These are phyloP conservation scores for Trypoxylus dichotomus DNA, from an alignment of 1,140 invertebrate genomes.

Conservation along the genomic window DNA sequence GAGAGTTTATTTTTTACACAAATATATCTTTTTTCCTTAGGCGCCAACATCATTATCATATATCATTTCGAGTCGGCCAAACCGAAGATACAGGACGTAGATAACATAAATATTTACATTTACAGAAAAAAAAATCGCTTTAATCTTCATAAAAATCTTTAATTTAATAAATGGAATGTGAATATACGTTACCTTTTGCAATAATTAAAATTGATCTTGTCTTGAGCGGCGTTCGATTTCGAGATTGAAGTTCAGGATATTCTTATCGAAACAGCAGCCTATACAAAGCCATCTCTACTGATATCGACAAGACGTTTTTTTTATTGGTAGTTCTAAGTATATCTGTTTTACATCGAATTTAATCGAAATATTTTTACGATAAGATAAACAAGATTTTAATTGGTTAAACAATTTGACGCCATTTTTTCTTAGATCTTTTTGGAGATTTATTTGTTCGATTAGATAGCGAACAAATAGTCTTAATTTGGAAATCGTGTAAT, in stretches of 20 bases:
- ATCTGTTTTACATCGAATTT: not conserved
- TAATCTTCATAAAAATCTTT: not conserved
- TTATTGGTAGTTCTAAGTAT: conserved; percentile 2
- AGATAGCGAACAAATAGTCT: not conserved
- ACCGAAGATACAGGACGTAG: not conserved
- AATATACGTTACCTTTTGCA: not conserved
- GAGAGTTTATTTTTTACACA: not conserved
- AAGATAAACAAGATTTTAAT: conserved; percentile 4
- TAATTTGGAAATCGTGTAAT: not conserved
- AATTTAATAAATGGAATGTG: not conserved
- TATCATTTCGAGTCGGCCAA: not conserved
- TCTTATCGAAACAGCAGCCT: not conserved
- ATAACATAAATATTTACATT: not conserved
- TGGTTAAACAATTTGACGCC: not conserved
- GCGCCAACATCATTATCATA: not conserved
- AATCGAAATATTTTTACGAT: not conserved
- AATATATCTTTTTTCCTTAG: not conserved
- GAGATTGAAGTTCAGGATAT: not conserved
- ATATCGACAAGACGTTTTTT: not conserved
- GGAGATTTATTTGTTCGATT: not conserved
- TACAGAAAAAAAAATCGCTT: not conserved
- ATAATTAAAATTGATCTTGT: not conserved
- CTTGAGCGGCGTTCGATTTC: not conserved
- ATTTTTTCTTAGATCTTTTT: not conserved
- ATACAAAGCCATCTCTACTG: not conserved